Base-by-base conservation (phyloP, 2,888 invertebrate genomes). In the Nemotelus pantherinus region DNA sequence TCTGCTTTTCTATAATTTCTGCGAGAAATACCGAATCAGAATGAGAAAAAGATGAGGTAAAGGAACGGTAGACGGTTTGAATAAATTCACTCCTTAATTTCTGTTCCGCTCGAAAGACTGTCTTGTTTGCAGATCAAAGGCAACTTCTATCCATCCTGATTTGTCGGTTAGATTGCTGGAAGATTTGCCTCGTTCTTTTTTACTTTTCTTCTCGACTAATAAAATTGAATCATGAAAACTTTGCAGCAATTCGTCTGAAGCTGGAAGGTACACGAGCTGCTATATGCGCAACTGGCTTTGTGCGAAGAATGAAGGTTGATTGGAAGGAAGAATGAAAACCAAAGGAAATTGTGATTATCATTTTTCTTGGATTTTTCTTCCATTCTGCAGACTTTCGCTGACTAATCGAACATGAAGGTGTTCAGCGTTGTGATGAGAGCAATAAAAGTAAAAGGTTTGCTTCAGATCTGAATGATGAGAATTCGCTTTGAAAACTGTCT, bases 1-100 rank as follows among this genome's bases (percentile, higher is more conserved):
- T 25, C 25, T 25, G 25, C 1, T 25, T 25, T 25, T 25, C 25
- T 25, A 25, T 25, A 25, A 25, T 25, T 25, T 25, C 25, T 25
- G 25, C 25, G 25, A 25, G 25, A 25, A 25, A 25, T 25, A 25
- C 25, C 25, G 25, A 25, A 25, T 25, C 25, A 25, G 25, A 25
- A 25, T 57, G 10, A 57, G 9, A 10, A 57, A 57, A 10, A 57
- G 57, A 57, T 3, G 25, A 25, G 25, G 25, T 25, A 25, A 25
- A 57, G 10, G 10, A 10, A 5, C 57, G 3, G 6, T 43, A 4
- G 43, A 39, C 4, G 63, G 10, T 41, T 43, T 63, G 63, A 63
- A 63, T 63, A 63, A 63, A 41, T 63, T 63, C 63, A 43, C 63
- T 43, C 63, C 63, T 63, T 63, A 43, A 63, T 63, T 63, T 63